Evolutionary conservation across 1,140 invertebrate species (phyloP), one percentile per base, ranked within the genome.

Genomic region (Drosophila murphyi): DNA sequence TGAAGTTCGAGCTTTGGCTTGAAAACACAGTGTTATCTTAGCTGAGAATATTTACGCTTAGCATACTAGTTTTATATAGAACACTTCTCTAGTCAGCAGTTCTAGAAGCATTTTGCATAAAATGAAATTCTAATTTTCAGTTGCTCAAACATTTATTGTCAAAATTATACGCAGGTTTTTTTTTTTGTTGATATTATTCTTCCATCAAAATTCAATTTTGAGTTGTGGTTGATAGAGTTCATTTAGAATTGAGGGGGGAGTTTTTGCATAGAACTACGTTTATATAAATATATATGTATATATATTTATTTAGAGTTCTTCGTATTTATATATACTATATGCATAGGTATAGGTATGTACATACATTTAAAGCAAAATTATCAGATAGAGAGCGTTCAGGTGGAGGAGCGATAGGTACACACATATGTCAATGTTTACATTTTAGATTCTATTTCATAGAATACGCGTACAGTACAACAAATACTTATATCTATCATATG

Each of bases 351-450:
- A 37, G 63, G 32, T 76, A 72, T 72, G 65, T 80, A 83, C 77
- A 76, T 80, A 83, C 77, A 83, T 65, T 60, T 83, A 69, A 85
- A 85, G 76, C 81, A 80, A 70, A 85, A 75, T 72, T 57, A 79
- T 76, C 56, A 57, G 60, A 79, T 60, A 85, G 68, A 81, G 63
- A 88, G 82, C 76, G 71, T 86, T 89, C 85, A 90, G 87, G 87
- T 86, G 82, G 87, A 82, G 86, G 86, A 90, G 82, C 78, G 74
- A 86, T 90, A 90, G 87, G 87, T 90, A 90, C 87, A 90, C 79
- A 86, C 72, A 89, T 86, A 86, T 86, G 74, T 87, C 78, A 78
- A 89, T 87, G 78, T 71, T 88, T 67, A 74, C 45, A 47, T 72
- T 77, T 70, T 76, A 63, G 69, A 83, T 87, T 86, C 75, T 83